Evolutionary conservation across 2,113 vertebrate species (phyloP), one percentile per base, ranked within the genome.

Genomic region (Gorsachius goisagi): DNA sequence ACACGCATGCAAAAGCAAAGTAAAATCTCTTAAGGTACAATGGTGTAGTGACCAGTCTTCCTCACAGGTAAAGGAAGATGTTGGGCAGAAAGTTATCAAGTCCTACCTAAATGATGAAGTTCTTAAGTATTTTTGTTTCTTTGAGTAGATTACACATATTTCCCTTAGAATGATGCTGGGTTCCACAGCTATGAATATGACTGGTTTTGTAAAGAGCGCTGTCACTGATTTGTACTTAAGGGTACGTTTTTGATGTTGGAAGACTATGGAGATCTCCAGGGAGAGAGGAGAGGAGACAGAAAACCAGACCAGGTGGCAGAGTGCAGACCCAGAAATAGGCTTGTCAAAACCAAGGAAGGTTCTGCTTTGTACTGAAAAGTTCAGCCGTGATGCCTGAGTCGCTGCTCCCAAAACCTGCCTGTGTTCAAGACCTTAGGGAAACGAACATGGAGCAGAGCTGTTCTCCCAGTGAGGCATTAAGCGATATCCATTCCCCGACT

Each of bases 1-100:
- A 55, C 1, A 1, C 20, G 32, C 0, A 0, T 45, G 39, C 32
- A 76, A 55, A 69, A 80, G 26, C 4, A 6, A 69, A 64, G 11
- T 21, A 44, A 68, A 89, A 88, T 45, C 15, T 82, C 45, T 53
- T 52, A 47, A 81, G 56, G 28, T 15, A 20, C 4, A 45, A 17
- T 20, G 15, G 21, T 32, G 3, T 20, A n/a, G 15, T 6, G 4
- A 63, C 37, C 47, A 41, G 26, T 47, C 33, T 75, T 79, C 30
- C 45, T 53, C 32, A 16, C 22, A 73, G 17, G 21, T 18, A 53
- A 92, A 71, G 16, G 49, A 80, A 83, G 15, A 47, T 20, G 9
- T 24, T 41, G 64, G 10, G 30, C 9, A 67, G 22, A 58, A 80
- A 77, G 9, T 24, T 44, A 3, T 41, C 11, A 77, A 85, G 13